Percentiles rank a stretch among this genome's conserved stretches.
These are phyloP conservation scores for Cenopis cana DNA, from an alignment of 2,888 invertebrate genomes.

Conservation along the genomic window DNA sequence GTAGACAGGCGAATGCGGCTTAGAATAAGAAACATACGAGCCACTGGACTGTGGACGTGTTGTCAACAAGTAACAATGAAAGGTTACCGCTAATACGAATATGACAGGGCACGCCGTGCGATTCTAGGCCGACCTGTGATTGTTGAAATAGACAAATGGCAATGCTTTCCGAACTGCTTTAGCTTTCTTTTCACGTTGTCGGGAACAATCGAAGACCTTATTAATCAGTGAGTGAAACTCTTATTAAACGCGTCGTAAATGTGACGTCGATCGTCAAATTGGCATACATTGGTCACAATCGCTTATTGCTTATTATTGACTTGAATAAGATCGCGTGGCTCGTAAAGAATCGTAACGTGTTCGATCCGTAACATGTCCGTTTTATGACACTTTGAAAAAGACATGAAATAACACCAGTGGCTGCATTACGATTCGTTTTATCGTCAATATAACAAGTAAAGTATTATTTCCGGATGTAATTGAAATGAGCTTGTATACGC, in stretches of 20 bases:
- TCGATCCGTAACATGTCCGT: constrained; percentile 18
- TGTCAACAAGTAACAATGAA: constrained; percentile 61
- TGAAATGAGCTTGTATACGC: constrained; percentile 17
- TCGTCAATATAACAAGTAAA: constrained; percentile 20
- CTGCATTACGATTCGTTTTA: constrained; percentile 26
- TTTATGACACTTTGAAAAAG: constrained; percentile 14
- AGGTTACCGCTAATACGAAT: constrained; percentile 53
- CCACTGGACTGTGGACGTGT: constrained; percentile 45
- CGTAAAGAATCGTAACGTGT: constrained; percentile 21
- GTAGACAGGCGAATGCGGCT: constrained; percentile 65
- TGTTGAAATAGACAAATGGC: constrained; percentile 44
- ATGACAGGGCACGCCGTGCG: constrained; percentile 52
- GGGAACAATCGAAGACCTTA: constrained; percentile 35
- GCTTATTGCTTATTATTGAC: constrained; percentile 51
- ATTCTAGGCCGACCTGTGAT: constrained; percentile 49
- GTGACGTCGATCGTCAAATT: constrained; percentile 36
- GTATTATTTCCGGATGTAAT: constrained; percentile 24
- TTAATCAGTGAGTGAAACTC: constrained; percentile 43
- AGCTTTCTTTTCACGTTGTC: constrained; percentile 52
- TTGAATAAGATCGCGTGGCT: constrained; percentile 56
- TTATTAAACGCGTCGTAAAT: constrained; percentile 22
- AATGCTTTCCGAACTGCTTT: constrained; percentile 53
- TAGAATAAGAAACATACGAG: constrained; percentile 55
- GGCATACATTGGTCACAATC: constrained; percentile 28
- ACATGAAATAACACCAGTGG: constrained; percentile 33